phyloP scores from a whole-genome alignment of 2,888 invertebrate genomes.

The Eurytoma californica region DNA sequence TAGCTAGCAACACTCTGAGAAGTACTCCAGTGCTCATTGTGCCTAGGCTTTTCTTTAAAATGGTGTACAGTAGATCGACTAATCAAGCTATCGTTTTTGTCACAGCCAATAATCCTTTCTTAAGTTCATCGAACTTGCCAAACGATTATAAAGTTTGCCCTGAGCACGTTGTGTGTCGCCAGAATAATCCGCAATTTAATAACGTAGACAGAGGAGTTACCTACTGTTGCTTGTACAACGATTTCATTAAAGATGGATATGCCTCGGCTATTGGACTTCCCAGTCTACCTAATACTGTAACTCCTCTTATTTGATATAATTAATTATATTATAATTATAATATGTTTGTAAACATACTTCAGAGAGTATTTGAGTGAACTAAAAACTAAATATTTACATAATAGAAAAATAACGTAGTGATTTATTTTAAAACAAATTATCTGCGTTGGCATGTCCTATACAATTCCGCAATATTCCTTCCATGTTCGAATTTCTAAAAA shows the following conservation, averaged over 20 bases:
- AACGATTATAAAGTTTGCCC: neutral
- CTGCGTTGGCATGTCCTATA: too few species aligned
- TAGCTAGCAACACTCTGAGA: neutral
- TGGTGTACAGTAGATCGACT: neutral
- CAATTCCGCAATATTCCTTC: too few species aligned
- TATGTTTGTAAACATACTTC: too few species aligned
- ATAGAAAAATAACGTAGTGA: too few species aligned
- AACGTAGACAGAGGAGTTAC: neutral
- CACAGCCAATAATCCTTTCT: neutral
- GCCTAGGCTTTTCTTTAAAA: neutral
- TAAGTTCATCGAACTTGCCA: neutral
- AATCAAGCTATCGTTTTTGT: neutral
- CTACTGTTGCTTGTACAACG: neutral
- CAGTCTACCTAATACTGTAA: too few species aligned
- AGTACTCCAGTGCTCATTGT: neutral
- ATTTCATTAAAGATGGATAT: neutral
- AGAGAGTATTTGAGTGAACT: too few species aligned
- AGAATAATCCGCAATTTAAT: neutral
- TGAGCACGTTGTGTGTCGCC: neutral
- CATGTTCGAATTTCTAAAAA: too few species aligned
- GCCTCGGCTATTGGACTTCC: too few species aligned
- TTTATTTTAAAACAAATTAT: too few species aligned
- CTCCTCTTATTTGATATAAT: too few species aligned
- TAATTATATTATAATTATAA: too few species aligned
- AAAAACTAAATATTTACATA: too few species aligned